Evolutionary conservation across 2,888 invertebrate species (phyloP), one percentile per base, ranked within the genome.

Genomic region (Leucania comma): DNA sequence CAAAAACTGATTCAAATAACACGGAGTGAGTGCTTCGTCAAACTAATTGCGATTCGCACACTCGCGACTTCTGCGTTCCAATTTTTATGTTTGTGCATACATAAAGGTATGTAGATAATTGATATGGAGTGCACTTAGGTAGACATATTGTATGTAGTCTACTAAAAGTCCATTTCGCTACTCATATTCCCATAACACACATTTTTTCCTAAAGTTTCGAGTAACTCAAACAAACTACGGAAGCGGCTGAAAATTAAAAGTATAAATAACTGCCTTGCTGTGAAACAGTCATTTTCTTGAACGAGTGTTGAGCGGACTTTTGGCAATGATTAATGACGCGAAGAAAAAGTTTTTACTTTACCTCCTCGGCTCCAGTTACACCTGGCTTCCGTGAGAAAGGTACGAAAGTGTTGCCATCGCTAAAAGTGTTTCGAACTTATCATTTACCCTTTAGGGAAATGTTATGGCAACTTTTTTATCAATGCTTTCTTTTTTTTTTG

Each of bases 271-370:
- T 75, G 64, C 61, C 78, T 73, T 42, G 59, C 62, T 69, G 63
- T 50, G 58, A 59, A 78, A 75, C 75, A 74, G 72, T 71, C 57
- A 80, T 79, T 81, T 81, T 82, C 76, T 80, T 83, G 73, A 83
- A 79, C 75, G 74, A 85, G 78, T 80, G 82, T 84, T 83, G 73
- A 69, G 65, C 75, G 71, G 84, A 89, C 86, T 89, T 89, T 85
- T 81, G 86, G 87, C 87, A 88, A 90, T 92, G 92, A 92, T 91
- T 89, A 90, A 92, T 92, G 91, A 72, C 71, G 74, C 67, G 35
- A 58, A 81, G 81, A 84, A 85, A 87, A 85, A 85, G 71, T 85
- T 86, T 83, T 75, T 72, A 80, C 79, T 76, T 62, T 64, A 76
- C 61, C 68, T 83, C 81, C 64, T 66, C 69, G 79, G 72, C 72